These are phyloP conservation scores for Papilio demoleus DNA, from an alignment of 2,888 invertebrate genomes.

Conservation along the genomic window DNA sequence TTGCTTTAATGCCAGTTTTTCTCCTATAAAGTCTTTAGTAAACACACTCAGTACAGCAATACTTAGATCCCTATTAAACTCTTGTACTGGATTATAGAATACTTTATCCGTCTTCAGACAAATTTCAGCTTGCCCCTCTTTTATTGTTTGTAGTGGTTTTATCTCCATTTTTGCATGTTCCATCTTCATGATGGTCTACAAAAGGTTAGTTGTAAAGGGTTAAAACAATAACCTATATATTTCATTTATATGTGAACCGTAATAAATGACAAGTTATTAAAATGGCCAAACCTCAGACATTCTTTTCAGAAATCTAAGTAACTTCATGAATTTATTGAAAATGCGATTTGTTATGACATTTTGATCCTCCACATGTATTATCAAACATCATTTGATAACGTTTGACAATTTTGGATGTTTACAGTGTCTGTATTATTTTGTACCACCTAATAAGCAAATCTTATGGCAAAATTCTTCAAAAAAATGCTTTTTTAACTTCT, in stretches of 20 bases:
- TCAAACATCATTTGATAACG: background rate
- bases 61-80: constrained; percentile 98
- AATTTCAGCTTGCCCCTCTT: constrained; percentile 92
- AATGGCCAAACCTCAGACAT: constrained; percentile 25
- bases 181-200: constrained; percentile 62
- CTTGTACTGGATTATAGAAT: constrained; percentile 99
- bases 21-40: constrained; percentile 75
- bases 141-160: constrained; percentile 68
- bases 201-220: background rate
- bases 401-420: background rate
- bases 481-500: no score
- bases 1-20: constrained; percentile 54
- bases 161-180: constrained; percentile 49
- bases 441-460: no score
- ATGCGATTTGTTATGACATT: constrained; percentile 31
- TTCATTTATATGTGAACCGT: background rate
- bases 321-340: constrained; percentile 38
- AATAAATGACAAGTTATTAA: background rate
- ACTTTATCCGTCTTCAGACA: constrained; percentile 88
- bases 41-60: constrained; percentile 89
- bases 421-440: no score
- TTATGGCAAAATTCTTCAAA: no score
- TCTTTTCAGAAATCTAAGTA: constrained; percentile 37
- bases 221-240: background rate
- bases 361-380: background rate